Base-by-base conservation (phyloP, 2,888 invertebrate species). In the Imbricaverruca yamaguchii region DNA sequence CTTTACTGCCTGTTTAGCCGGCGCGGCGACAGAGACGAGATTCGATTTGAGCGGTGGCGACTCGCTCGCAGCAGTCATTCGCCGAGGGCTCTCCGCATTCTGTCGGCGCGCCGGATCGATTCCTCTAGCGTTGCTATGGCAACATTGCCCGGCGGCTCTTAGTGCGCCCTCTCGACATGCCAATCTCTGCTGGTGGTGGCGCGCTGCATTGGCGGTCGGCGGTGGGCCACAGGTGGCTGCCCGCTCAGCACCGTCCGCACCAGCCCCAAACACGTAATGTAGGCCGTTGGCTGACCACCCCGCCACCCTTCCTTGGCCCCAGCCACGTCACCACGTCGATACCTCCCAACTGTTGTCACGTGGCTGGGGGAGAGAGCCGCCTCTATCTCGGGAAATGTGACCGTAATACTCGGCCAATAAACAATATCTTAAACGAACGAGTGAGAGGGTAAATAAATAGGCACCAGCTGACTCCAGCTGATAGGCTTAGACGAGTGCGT, bases 111-210 rank as follows among this genome's bases (percentile, higher is more conserved):
- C 12, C 69, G 11, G 69, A 69, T 69, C 69, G 69, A 69, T 69
- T 69, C 69, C 69, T 69, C 69, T 39, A 39, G 39, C 39, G 69
- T 69, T 39, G 69, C 69, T 25, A 69, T 69, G 69, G 39, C 69
- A 39, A 69, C 69, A 39, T 39, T 69, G 65, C 69, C 23, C 39
- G 69, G 23, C 39, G 69, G 39, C 23, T 39, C 69, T 39, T 15
- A 23, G 15, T 15, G 23, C 10, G 39, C 39, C 39, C 69, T 69
- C 69, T 69, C 69, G 39, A 25, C 25, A 23, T 69, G 7, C 25
- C 69, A 69, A 69, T 69, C 69, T 69, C 69, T 69, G 69, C 39
- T 69, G 69, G 39, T 69, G 15, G 69, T 15, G 69, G 15, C 15
- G 61, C 13, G 39, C 39, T 39, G 39, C 39, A 39, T 39, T 39